Evolutionary conservation across 2,888 invertebrate species (phyloP).

Genomic region (Temnothorax unifasciatus): DNA sequence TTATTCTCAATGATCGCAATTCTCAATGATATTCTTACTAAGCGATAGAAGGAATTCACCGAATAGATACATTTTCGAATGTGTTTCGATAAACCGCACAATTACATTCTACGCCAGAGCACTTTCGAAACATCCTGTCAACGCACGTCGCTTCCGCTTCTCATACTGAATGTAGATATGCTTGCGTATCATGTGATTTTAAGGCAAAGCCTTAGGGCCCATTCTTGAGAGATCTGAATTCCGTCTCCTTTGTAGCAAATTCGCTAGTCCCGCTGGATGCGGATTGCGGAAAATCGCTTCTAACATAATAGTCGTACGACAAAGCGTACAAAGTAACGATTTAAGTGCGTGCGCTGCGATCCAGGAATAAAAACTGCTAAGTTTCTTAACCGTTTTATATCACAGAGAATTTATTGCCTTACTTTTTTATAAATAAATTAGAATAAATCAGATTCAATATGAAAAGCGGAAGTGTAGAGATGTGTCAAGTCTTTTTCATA

Average conservation of each 20-base stretch:
- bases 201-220: constrained; percentile 1
- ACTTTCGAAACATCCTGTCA: constrained; percentile 40
- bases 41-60: not conserved
- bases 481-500: not conserved
- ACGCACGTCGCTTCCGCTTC: constrained; percentile 28
- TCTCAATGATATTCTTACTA: not conserved
- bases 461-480: not conserved
- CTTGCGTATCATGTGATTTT: constrained; percentile 13
- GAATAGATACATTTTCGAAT: constrained; percentile 9
- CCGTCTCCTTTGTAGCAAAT: constrained; percentile 21
- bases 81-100: constrained; percentile 27
- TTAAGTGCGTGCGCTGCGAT: not conserved
- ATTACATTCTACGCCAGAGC: constrained; percentile 15
- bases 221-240: constrained; percentile 32
- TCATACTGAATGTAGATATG: constrained; percentile 13
- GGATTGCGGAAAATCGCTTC: constrained; percentile 38
- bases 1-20: not conserved
- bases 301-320: not conserved
- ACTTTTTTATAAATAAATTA: not conserved
- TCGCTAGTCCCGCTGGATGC: constrained; percentile 19
- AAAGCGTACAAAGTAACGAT: constrained; percentile 5
- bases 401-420: not conserved
- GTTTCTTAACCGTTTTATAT: not conserved
- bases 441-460: not conserved
- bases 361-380: constrained; percentile 1